Evolutionary conservation across 2,888 invertebrate genomes (phyloP), one percentile per base, ranked within the genome.

Genomic region (Salticus scenicus): DNA sequence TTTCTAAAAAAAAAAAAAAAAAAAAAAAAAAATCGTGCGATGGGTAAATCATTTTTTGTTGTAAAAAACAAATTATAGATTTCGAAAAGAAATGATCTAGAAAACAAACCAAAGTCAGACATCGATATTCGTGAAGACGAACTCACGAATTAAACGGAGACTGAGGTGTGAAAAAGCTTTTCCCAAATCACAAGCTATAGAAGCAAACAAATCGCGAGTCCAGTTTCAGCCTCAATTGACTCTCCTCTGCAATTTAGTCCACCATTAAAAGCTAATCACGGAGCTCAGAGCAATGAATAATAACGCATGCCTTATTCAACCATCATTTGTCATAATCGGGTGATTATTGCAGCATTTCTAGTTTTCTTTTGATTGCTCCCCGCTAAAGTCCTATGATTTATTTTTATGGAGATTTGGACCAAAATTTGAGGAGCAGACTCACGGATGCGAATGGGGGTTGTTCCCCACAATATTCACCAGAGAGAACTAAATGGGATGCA

Each of bases 251-350:
- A 84, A 78, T 84, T 84, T 84, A 41, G 77, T 20, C 77, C 30
- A 57, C 77, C 72, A 84, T 84, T 84, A 77, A 84, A 84, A 77
- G 77, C 69, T 84, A 84, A 84, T 84, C 77, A 84, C 77, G 77
- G 71, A 57, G 41, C 83, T 73, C 66, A 77, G 42, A 57, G 83
- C 83, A 84, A 84, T 84, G 83, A 84, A 84, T 77, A 84, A 77
- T 73, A 77, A 84, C 51, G 57, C 51, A 37, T 17, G 73, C 77
- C 77, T 84, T 84, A 84, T 47, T 84, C 67, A 57, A 37, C 66
- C 69, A 84, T 84, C 83, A 84, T 84, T 84, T 78, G 83, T 84
- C 83, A 84, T 84, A 77, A 77, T 77, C 77, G 72, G 47, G 57
- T 67, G 57, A 73, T 76, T 74, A 69, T 69, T 75, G 81, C 75